Conservation (phyloP, 2,113 vertebrate species). For the Tetraodon nigroviridis region DNA sequence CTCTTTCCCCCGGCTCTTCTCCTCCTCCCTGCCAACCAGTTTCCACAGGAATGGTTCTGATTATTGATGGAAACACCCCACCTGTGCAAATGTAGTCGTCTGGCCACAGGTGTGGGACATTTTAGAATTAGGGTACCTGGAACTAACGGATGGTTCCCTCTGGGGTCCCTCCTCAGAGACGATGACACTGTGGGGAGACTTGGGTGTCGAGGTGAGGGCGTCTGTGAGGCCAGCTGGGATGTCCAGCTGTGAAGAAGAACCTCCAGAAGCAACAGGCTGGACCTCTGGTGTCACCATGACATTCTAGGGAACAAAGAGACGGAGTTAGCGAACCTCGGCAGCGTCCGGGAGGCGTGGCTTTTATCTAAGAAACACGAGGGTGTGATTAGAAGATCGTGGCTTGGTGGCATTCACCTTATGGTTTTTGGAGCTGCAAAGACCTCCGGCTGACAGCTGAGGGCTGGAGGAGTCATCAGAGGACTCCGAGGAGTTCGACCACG, state of each 20-base stretch:
- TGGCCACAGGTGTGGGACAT: not conserved
- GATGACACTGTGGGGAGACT: conserved; percentile 7
- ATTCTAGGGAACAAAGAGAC: conserved; percentile 21
- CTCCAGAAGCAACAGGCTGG: conserved; percentile 63
- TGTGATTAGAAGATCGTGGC: too few relatives aligned
- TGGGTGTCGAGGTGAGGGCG: conserved; percentile 15
- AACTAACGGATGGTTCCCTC: too few relatives aligned
- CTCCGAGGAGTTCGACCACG: conserved; percentile 93
- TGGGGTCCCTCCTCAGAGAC: too few relatives aligned
- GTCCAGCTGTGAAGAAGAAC: conserved; percentile 69
- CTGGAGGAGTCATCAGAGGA: conserved; percentile 93
- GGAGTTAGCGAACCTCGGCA: too few relatives aligned
- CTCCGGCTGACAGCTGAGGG: conserved; percentile 80
- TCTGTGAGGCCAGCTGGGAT: conserved; percentile 81
- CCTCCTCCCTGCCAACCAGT: conserved; percentile 40
- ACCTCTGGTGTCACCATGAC: conserved; percentile 62
- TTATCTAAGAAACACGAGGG: too few relatives aligned
- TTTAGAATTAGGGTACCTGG: not conserved
- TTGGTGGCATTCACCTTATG: conserved; percentile 51
- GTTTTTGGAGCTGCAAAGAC: conserved; percentile 58
- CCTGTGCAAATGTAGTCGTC: not conserved
- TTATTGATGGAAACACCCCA: not conserved
- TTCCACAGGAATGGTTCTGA: not conserved
- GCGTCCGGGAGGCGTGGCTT: too few relatives aligned
- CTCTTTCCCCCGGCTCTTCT: conserved; percentile 27